Evolutionary conservation across 2,113 vertebrate genomes (phyloP), one percentile per base, ranked within the genome.

Genomic region (Phaethon lepturus): DNA sequence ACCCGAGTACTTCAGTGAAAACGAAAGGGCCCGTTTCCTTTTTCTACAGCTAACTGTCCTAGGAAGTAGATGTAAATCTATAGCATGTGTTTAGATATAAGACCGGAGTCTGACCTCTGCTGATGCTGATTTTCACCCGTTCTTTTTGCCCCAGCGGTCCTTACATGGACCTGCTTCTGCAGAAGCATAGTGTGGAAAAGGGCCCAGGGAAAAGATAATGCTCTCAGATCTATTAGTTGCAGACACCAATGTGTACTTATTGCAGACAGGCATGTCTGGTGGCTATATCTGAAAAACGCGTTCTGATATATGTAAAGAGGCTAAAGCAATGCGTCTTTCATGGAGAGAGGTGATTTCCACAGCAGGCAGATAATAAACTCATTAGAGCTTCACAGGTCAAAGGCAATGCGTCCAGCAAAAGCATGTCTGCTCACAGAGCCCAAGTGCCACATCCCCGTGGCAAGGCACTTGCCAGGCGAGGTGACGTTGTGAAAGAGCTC

Each of bases 361-460:
- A 80, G 52, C 29, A 86, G 40, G 10, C 6, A 52, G 47, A 44
- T 45, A 64, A 40, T 24, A 60, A 76, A 29, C 5, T 26, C 25
- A 42, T 77, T 67, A 35, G 29, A 78, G 6, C 26, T 75, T 87
- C 63, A 26, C 9, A 72, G 31, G 23, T 69, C n/a, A 44, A 69
- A 71, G 31, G 58, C 13, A 50, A 45, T 6, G 13, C 4, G 22
- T 59, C 86, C 47, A 83, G 78, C 47, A 80, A 67, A 72, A 24
- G 6, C 53, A 16, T 2, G 15, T 52, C 31, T 62, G 29, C 47
- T 86, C n/a, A 15, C 28, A 58, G 42, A 73, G 28, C 19, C 17
- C 35, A 56, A 11, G 17, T 13, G 10, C 7, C 4, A 31, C 45
- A 6, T 38, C 67, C n/a, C 33, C 0, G 0, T 31, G 71, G 42